Percentiles rank a stretch among this genome's conserved stretches.
phyloP scores from a whole-genome alignment of 2,113 vertebrate species.

The Talpa occidentalis region DNA sequence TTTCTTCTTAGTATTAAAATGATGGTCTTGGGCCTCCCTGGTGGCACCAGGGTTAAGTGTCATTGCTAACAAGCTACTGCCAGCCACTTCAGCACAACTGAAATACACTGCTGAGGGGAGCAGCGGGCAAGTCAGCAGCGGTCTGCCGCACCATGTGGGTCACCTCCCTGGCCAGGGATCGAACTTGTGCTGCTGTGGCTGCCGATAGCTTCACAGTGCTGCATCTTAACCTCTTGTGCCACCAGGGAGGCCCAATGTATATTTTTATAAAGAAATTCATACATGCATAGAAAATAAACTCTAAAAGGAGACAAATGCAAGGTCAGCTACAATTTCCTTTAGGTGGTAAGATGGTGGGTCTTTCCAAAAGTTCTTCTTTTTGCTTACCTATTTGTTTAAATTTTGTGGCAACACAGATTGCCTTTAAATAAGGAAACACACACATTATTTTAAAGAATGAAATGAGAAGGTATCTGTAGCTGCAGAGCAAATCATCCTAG shows the following conservation, averaged over 20 bases:
- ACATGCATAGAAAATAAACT: background rate
- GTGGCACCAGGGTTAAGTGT: too few species aligned
- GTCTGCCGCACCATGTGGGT: too few species aligned
- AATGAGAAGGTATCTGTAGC: background rate
- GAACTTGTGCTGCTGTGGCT: too few species aligned
- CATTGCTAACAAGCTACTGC: too few species aligned
- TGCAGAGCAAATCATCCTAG: background rate
- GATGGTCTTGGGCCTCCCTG: background rate
- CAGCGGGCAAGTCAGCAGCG: too few species aligned
- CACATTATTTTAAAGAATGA: background rate
- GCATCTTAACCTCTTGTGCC: too few species aligned
- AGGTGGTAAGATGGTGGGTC: background rate
- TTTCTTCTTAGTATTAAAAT: slow-evolving; percentile 15
- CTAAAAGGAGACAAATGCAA: background rate
- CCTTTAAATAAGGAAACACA: background rate
- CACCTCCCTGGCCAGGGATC: too few species aligned
- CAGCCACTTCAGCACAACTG: too few species aligned
- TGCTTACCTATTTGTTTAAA: background rate
- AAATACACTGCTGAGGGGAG: too few species aligned
- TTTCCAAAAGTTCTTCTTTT: slow-evolving; percentile 42
- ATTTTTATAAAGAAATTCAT: slow-evolving; percentile 1
- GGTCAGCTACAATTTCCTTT: background rate
- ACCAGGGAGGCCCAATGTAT: background rate
- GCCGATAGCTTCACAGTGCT: too few species aligned
- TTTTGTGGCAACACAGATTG: background rate